These are phyloP conservation scores for Subacronicta megacephala DNA, from an alignment of 2,888 invertebrate genomes.

Conservation along the genomic window DNA sequence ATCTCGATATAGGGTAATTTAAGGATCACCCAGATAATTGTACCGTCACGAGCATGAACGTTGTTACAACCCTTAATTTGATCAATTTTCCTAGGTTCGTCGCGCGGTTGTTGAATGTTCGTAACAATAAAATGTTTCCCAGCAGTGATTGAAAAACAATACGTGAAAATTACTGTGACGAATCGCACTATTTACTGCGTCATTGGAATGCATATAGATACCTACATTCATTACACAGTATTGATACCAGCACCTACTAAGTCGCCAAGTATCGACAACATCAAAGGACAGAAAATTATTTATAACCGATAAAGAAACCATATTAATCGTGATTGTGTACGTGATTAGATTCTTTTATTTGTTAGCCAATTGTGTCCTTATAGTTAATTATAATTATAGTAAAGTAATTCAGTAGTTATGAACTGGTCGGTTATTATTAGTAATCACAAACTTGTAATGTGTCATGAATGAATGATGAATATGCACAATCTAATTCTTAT, in stretches of 20 bases:
- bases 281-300: constrained; percentile 15
- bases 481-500: too few species aligned
- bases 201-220: neutral
- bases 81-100: too few species aligned
- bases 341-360: constrained; percentile 15
- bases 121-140: too few species aligned
- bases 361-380: constrained; percentile 9
- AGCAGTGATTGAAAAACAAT: neutral
- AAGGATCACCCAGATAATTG: neutral
- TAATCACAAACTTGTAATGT: too few species aligned
- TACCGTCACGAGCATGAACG: neutral
- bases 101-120: too few species aligned
- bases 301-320: constrained; percentile 13
- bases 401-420: constrained; percentile 6
- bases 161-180: neutral
- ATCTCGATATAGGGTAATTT: neutral
- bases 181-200: neutral
- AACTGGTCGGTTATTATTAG: too few species aligned
- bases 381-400: constrained; percentile 3
- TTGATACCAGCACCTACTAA: neutral
- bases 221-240: neutral
- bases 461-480: too few species aligned
- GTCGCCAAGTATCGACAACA: constrained; percentile 1
- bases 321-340: constrained; percentile 21
- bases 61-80: too few species aligned